Percentiles rank a stretch among this genome's conserved stretches.
phyloP scores from a whole-genome alignment of 2,113 vertebrate genomes.

The Neogobius melanostomus region DNA sequence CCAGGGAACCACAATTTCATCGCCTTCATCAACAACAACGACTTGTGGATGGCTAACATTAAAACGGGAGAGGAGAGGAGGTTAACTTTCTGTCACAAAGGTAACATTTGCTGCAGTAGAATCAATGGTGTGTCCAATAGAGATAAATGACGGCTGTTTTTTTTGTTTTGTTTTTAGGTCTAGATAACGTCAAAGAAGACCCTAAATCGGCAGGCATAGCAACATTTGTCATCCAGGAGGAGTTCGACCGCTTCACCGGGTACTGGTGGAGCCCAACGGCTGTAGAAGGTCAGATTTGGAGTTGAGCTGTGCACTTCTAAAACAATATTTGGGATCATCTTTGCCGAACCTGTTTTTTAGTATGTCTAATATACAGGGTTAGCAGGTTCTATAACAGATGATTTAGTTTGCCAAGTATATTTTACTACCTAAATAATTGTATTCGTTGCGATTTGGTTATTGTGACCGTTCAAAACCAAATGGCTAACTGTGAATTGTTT shows the following conservation, averaged over 20 bases:
- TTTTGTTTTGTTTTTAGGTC: constrained; percentile 77
- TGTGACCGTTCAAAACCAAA: too few species aligned
- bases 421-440: too few species aligned
- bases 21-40: constrained; percentile 94
- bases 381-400: not conserved
- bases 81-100: constrained; percentile 92
- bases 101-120: constrained; percentile 50
- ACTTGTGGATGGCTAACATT: constrained; percentile 92
- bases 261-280: constrained; percentile 96
- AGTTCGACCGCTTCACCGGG: constrained; percentile 96
- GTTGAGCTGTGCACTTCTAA: not conserved
- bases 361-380: not conserved
- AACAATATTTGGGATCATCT: not conserved
- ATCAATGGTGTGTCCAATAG: too few species aligned
- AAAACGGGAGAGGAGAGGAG: constrained; percentile 87
- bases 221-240: constrained; percentile 97
- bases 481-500: too few species aligned
- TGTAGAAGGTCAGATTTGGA: constrained; percentile 79
- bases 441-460: too few species aligned
- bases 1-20: constrained; percentile 89
- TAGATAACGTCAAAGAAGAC: constrained; percentile 90
- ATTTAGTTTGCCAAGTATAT: too few species aligned
- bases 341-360: not conserved
- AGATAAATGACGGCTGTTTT: too few species aligned
- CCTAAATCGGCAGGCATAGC: constrained; percentile 94